These are phyloP conservation scores for Macroglossus sobrinus DNA, from an alignment of 2,113 vertebrate species.

Conservation along the genomic window DNA sequence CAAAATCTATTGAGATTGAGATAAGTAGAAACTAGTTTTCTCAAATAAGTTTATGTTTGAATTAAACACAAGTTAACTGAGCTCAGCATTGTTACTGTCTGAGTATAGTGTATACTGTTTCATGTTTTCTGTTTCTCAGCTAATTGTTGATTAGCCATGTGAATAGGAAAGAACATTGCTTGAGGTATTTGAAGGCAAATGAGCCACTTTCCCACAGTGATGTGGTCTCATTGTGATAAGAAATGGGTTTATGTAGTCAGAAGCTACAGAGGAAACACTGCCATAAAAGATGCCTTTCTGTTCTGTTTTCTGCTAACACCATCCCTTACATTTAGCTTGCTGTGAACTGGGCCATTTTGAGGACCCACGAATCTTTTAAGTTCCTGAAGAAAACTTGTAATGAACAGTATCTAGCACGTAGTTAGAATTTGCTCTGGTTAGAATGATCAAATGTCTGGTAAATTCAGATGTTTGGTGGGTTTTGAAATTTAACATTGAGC, in stretches of 20 bases:
- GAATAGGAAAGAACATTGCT: background rate
- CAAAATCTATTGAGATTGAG: background rate
- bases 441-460: background rate
- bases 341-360: background rate
- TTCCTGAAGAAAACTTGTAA: background rate
- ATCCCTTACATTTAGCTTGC: background rate
- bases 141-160: background rate
- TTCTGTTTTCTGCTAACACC: background rate
- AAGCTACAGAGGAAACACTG: background rate
- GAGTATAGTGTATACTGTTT: background rate
- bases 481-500: background rate
- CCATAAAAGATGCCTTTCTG: background rate
- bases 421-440: background rate
- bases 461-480: background rate
- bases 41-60: background rate
- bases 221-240: background rate
- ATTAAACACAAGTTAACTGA: background rate
- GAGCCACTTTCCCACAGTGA: background rate
- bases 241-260: background rate
- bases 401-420: background rate
- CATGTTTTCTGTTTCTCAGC: background rate
- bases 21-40: background rate
- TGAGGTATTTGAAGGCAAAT: slow-evolving; percentile 7
- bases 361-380: background rate
- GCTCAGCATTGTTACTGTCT: background rate